Conservation (phyloP, 1,140 invertebrate species). For the Drosophila insularis region DNA sequence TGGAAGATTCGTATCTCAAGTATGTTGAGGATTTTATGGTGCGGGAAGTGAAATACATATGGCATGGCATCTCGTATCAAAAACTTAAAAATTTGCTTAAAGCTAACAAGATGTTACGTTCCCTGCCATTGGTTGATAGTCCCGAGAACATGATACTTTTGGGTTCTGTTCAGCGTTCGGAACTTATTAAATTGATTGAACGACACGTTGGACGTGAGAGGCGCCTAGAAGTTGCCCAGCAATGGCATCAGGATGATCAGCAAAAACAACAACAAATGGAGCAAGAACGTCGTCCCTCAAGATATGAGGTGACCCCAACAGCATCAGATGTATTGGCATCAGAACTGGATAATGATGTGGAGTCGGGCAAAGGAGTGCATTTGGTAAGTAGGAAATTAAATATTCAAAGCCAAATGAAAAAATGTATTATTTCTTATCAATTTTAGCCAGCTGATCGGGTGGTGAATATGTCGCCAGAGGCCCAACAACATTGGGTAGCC, state of each 20-base stretch:
- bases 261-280: constrained; percentile 67
- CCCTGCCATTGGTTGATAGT: constrained; percentile 95
- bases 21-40: constrained; percentile 99
- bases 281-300: constrained; percentile 83
- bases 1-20: constrained; percentile 93
- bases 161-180: constrained; percentile 95
- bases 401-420: too few species aligned
- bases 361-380: constrained; percentile 90
- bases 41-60: constrained; percentile 94
- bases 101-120: constrained; percentile 86
- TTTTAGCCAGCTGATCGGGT: constrained; percentile 92
- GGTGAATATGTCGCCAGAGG: constrained; percentile 96
- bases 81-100: constrained; percentile 92
- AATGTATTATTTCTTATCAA: neutral
- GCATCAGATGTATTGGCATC: constrained; percentile 86
- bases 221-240: constrained; percentile 87
- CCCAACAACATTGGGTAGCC: constrained; percentile 95
- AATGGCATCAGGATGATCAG: constrained; percentile 84
- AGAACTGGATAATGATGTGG: constrained; percentile 64
- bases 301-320: constrained; percentile 86
- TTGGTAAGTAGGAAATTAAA: constrained; percentile 85
- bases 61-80: constrained; percentile 94
- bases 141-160: constrained; percentile 96
- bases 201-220: constrained; percentile 93
- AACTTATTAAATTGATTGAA: constrained; percentile 94